Evolutionary conservation across 2,888 invertebrate species (phyloP), one percentile per base, ranked within the genome.

Genomic region (Baccha elongata): DNA sequence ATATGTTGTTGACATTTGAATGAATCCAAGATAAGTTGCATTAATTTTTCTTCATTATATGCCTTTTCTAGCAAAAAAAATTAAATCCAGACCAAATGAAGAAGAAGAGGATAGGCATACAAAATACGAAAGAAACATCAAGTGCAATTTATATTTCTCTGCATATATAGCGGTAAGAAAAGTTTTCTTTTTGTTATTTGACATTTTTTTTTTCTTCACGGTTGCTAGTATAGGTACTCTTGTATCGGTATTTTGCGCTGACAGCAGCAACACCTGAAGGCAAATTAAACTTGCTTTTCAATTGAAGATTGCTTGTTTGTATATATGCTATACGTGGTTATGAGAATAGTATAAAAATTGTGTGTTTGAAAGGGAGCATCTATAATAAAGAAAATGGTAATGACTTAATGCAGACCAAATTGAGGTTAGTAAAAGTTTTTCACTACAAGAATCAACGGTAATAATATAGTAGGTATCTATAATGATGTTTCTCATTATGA

Each of bases 341-440:
- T 32, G 29, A 32, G 29, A 8, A 32, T 8, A 32, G 29, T 7
- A 32, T 7, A 32, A 32, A 7, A 46, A 55, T 52, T 55, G 17
- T 68, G 46, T 55, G 68, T 55, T n/a, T n/a, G n/a, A n/a, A n/a
- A n/a, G n/a, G n/a, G n/a, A n/a, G n/a, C n/a, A n/a, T n/a, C n/a
- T n/a, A n/a, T n/a, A n/a, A 62, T 8, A 19, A 23, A 26, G 68
- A 68, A 55, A 68, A 46, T 68, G 8, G 7, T 44, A 6, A 52
- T 53, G 46, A 53, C 21, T 55, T 15, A 55, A 64, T 42, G 44
- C 53, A 68, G 62, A 32, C 3, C 1, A 53, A 64, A 73, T 58
- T 55, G 55, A 65, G 65, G 72, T 65, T 48, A 73, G 73, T 65
- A 73, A 73, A 73, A 73, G 73, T 65, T 48, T 73, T 44, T 40